These are phyloP conservation scores for Chlorops oryzae DNA, from an alignment of 1,140 invertebrate genomes.

Conservation along the genomic window DNA sequence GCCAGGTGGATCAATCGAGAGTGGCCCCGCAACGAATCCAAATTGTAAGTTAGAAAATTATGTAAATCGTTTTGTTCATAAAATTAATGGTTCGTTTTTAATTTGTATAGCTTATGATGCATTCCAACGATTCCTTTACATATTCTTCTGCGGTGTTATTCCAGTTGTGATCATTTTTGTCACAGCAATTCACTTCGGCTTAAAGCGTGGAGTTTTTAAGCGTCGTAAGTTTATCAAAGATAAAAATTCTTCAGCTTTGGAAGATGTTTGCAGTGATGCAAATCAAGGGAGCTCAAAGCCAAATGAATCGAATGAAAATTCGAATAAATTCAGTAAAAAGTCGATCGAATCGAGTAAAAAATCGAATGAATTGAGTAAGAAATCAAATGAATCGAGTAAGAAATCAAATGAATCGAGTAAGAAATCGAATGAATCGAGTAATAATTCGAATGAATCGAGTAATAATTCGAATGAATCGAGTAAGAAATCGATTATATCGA, in stretches of 20 bases:
- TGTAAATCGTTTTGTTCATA: not conserved
- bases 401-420: too few relatives aligned
- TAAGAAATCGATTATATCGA: too few relatives aligned
- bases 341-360: too few relatives aligned
- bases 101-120: conserved; percentile 62
- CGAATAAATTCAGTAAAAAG: too few relatives aligned
- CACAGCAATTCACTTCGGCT: conserved; percentile 66
- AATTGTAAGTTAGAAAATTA: conserved; percentile 56
- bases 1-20: conserved; percentile 84
- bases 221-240: conserved; percentile 61
- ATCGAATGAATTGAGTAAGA: too few relatives aligned
- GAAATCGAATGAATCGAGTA: too few relatives aligned
- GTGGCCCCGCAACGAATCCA: conserved; percentile 82
- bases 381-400: too few relatives aligned
- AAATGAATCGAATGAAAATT: too few relatives aligned
- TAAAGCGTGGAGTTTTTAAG: conserved; percentile 53
- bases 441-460: too few relatives aligned
- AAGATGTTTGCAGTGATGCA: conserved; percentile 16
- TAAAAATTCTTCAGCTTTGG: conserved; percentile 61
- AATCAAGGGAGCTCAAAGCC: too few relatives aligned
- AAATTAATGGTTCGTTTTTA: conserved; percentile 8
- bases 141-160: conserved; percentile 78
- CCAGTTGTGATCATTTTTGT: conserved; percentile 60
- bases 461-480: too few relatives aligned
- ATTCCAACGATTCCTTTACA: conserved; percentile 67